Conservation (phyloP, 2,113 vertebrate genomes). For the Sceloporus tristichus region DNA sequence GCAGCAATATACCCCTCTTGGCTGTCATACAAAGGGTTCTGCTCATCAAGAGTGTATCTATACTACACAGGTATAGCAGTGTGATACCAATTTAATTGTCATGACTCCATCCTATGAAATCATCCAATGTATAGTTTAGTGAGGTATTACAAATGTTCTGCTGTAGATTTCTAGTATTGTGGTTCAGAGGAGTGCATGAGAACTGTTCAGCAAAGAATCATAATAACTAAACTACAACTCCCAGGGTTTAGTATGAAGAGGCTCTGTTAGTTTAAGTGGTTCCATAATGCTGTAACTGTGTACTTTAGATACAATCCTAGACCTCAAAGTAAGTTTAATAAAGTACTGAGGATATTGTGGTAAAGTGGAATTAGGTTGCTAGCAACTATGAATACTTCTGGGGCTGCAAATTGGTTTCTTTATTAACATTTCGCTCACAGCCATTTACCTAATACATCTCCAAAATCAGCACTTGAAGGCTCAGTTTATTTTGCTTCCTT, state of each 20-base stretch:
- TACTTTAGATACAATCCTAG: not conserved
- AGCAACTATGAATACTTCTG: constrained; percentile 55
- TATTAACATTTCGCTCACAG: constrained; percentile 46
- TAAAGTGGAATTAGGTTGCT: constrained; percentile 29
- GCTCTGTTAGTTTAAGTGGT: too few relatives aligned
- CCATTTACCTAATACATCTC: constrained; percentile 35
- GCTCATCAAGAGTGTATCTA: not conserved
- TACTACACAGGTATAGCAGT: too few relatives aligned
- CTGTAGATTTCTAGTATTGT: too few relatives aligned
- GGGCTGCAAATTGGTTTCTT: constrained; percentile 64
- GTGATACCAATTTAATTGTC: too few relatives aligned
- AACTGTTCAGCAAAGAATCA: too few relatives aligned
- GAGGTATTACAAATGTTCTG: too few relatives aligned
- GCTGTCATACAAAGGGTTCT: not conserved
- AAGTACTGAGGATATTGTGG: constrained; percentile 8
- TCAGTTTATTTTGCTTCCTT: constrained; percentile 61
- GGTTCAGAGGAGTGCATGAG: too few relatives aligned
- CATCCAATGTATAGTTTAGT: too few relatives aligned
- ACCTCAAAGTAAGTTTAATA: constrained; percentile 13
- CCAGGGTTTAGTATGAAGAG: too few relatives aligned
- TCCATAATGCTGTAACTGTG: too few relatives aligned
- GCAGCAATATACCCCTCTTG: not conserved
- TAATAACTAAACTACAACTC: too few relatives aligned
- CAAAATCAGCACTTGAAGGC: constrained; percentile 42
- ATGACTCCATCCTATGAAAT: too few relatives aligned